Evolutionary conservation across 2,797 vertebrate species (phyloP), one percentile per base, ranked within the genome.

Genomic region (Leuciscus waleckii): DNA sequence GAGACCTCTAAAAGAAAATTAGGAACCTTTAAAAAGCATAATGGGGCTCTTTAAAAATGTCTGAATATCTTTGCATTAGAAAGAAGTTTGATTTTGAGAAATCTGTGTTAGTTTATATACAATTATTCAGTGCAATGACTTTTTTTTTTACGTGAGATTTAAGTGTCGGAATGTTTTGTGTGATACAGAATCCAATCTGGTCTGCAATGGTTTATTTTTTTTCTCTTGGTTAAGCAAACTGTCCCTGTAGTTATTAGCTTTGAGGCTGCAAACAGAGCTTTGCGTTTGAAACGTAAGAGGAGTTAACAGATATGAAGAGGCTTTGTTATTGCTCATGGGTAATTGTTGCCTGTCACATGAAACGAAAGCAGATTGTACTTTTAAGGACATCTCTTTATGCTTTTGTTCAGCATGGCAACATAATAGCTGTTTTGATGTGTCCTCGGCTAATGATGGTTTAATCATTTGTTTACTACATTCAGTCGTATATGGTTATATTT

Each of bases 351-450:
- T 56, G 67, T 70, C 79, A 71, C 43, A 56, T 69, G 63, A 35
- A 70, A 81, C 23, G 32, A 84, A 84, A 58, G n/a, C 26, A 70
- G 49, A 68, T 58, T 54, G n/a, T 58, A 70, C 82, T 35, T 78
- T 78, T 46, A 69, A 70, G 49, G 49, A 76, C 39, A 78, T 32
- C 65, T 13, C 65, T 63, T 85, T 82, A 79, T 74, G 41, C 54
- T 74, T 74, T 79, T 83, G 80, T 82, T 58, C 39, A 46, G 68
- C 39, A 3, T 70, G 80, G 39, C 67, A 88, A 37, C 79, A 67
- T 74, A 82, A 85, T 67, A 79, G 37, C 74, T 67, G 19, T 83
- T 79, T 75, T 85, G 80, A 76, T 76, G 70, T 71, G 79, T 73
- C 56, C 77, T 73, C 23, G 1, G 77, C 77, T 65, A 79, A 71